Evolutionary conservation across 2,888 invertebrate genomes (phyloP).

Genomic region (Saturnia japonica): DNA sequence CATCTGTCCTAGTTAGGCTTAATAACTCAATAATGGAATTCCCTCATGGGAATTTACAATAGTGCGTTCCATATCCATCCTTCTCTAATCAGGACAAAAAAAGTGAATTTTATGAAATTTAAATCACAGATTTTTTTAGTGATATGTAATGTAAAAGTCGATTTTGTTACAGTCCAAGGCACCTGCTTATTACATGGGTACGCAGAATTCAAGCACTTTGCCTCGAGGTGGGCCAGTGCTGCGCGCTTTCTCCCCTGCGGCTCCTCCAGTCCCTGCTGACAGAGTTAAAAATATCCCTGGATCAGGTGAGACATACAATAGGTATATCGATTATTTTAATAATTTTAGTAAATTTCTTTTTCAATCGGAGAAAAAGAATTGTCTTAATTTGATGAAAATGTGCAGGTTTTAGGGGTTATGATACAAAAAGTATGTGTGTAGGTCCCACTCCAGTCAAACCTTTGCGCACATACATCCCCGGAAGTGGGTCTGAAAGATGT

Average conservation of each 20-base stretch:
- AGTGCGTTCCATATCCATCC: no score
- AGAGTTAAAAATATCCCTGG: conserved; percentile 78
- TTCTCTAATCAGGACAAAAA: no score
- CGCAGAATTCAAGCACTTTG: conserved; percentile 81
- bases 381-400: conserved; percentile 13
- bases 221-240: conserved; percentile 85
- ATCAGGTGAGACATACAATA: conserved; percentile 41
- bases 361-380: background rate
- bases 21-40: no score
- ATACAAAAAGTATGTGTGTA: conserved; percentile 54
- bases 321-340: background rate
- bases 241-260: conserved; percentile 85
- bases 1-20: no score
- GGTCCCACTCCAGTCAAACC: conserved; percentile 68
- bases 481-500: conserved; percentile 67
- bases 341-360: conserved; percentile 19
- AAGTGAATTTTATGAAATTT: background rate
- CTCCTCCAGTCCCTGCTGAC: conserved; percentile 81
- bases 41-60: no score
- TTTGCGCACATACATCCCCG: conserved; percentile 64
- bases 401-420: background rate
- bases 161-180: conserved; percentile 65
- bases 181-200: conserved; percentile 88
- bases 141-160: background rate
- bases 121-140: no score